Percentiles rank a stretch among this genome's conserved stretches.
These are phyloP conservation scores for Nymphalis urticae DNA, from an alignment of 2,888 invertebrate genomes.

Conservation along the genomic window DNA sequence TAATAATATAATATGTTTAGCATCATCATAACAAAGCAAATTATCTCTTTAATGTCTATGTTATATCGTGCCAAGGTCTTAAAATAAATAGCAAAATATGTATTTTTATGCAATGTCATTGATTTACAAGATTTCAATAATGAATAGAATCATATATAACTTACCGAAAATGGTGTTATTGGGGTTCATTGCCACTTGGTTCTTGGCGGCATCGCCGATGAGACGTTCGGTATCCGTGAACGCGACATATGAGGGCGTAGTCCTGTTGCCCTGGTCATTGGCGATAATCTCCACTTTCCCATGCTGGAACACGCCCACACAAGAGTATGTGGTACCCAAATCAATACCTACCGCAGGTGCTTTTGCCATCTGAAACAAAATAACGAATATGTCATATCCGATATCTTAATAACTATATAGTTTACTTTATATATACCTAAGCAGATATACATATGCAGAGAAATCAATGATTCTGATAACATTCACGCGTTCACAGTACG, in stretches of 20 bases:
- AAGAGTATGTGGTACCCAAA: slow-evolving; percentile 97
- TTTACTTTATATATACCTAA: neutral
- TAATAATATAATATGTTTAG: too few species aligned
- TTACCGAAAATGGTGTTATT: slow-evolving; percentile 92
- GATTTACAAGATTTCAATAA: too few species aligned
- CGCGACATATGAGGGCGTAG: slow-evolving; percentile 92
- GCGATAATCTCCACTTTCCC: slow-evolving; percentile 95
- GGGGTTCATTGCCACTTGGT: slow-evolving; percentile 93
- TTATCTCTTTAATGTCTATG: too few species aligned
- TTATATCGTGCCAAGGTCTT: too few species aligned
- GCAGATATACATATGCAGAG: neutral
- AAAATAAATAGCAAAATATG: too few species aligned
- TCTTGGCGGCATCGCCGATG: slow-evolving; percentile 92
- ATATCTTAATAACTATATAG: neutral
- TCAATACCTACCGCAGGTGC: slow-evolving; percentile 97
- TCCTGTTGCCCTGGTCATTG: slow-evolving; percentile 94
- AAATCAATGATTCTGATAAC: neutral
- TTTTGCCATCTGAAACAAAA: slow-evolving; percentile 82
- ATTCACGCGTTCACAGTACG: too few species aligned
- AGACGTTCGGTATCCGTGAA: slow-evolving; percentile 92
- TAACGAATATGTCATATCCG: slow-evolving; percentile 11
- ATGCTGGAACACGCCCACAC: slow-evolving; percentile 95
- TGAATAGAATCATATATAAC: slow-evolving; percentile 43
- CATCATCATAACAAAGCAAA: too few species aligned
- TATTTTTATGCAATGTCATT: too few species aligned